A percentile compares a stretch with the other conserved stretches of the same genome.
phyloP scores from a whole-genome alignment of 2,888 invertebrate genomes.

The Acanthosoma haemorrhoidale region DNA sequence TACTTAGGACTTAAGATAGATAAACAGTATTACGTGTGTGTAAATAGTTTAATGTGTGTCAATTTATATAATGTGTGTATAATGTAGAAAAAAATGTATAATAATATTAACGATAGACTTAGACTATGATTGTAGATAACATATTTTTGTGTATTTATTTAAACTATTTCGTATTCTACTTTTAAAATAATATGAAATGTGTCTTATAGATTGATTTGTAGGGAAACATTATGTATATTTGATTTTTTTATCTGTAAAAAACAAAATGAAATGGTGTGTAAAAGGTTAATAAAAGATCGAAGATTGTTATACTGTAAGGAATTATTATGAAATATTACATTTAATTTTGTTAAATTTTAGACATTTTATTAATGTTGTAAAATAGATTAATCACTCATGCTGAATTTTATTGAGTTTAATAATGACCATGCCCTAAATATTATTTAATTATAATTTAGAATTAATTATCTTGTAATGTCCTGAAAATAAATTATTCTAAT shows the following conservation, averaged over 20 bases:
- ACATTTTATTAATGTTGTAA: slow-evolving; percentile 24
- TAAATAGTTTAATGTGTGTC: slow-evolving; percentile 22
- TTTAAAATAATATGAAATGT: background rate
- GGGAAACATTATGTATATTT: background rate
- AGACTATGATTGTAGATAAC: slow-evolving; percentile 21
- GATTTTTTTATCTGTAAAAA: background rate
- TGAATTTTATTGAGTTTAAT: too few species aligned
- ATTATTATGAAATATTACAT: background rate
- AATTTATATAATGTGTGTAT: slow-evolving; percentile 25
- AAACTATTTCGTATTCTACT: slow-evolving; percentile 11
- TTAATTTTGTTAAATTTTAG: slow-evolving; percentile 28
- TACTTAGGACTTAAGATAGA: background rate
- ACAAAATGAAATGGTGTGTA: too few species aligned
- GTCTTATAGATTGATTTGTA: slow-evolving; percentile 24
- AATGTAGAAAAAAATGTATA: slow-evolving; percentile 20
- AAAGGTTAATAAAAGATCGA: background rate
- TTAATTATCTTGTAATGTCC: too few species aligned
- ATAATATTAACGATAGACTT: background rate
- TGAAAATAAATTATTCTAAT: too few species aligned
- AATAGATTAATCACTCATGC: too few species aligned
- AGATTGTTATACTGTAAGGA: slow-evolving; percentile 18
- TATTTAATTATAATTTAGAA: too few species aligned
- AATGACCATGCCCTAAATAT: too few species aligned
- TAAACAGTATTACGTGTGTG: background rate
- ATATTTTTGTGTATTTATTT: slow-evolving; percentile 28